Percentiles rank a stretch among this genome's conserved stretches.
Conservation (phyloP, 2,113 vertebrate genomes). For the Nerophis lumbriciformis region DNA sequence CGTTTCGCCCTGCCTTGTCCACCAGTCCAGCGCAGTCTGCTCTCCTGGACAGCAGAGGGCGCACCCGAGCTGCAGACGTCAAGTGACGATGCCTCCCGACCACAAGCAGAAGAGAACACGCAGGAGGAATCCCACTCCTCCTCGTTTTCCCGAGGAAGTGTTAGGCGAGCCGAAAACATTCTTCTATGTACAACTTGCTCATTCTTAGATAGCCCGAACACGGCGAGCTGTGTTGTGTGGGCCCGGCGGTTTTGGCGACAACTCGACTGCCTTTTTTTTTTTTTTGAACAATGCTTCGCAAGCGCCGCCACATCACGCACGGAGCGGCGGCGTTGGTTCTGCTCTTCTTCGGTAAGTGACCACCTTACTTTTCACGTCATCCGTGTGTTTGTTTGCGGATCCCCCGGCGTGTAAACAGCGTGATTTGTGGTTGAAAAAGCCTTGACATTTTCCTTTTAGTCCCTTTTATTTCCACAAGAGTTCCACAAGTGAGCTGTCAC, state of each 20-base stretch:
- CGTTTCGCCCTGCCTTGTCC: no score
- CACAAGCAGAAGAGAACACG: conserved; percentile 1
- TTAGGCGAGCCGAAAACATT: not conserved
- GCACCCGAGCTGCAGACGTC: not conserved
- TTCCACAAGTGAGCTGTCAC: no score
- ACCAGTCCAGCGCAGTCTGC: not conserved
- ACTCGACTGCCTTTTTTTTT: not conserved
- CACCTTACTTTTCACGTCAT: not conserved
- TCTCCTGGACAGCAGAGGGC: not conserved
- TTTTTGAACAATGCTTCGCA: not conserved
- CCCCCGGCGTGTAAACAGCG: no score
- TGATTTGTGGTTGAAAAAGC: no score
- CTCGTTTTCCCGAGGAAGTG: not conserved
- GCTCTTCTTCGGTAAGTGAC: conserved; percentile 6
- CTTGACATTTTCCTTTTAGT: no score
- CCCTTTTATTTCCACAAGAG: no score
- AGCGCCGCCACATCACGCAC: not conserved
- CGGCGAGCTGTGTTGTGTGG: not conserved
- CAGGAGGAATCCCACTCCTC: not conserved
- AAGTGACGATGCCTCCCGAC: not conserved
- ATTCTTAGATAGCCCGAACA: not conserved
- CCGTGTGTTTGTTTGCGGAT: not conserved
- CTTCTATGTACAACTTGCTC: not conserved
- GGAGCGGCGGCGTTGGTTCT: not conserved
- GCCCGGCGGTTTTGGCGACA: not conserved